Percentiles rank a stretch among this genome's conserved stretches.
These are phyloP conservation scores for Toxotes lorentzi DNA, from an alignment of 2,797 vertebrate species.

Conservation along the genomic window DNA sequence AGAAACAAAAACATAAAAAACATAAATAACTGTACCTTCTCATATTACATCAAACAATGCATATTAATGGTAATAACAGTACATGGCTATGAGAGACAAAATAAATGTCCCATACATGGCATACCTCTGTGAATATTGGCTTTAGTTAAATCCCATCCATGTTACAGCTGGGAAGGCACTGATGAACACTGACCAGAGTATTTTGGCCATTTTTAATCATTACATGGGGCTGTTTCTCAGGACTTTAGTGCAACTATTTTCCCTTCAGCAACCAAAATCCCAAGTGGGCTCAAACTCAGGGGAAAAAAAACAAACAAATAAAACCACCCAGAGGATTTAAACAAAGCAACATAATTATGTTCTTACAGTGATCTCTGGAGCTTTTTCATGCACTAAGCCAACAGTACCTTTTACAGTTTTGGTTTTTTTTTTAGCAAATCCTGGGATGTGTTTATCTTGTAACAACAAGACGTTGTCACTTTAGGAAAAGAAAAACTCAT, in stretches of 20 bases:
- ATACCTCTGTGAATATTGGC: conserved; percentile 52
- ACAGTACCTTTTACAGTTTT: conserved; percentile 17
- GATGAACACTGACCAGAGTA: conserved; percentile 62
- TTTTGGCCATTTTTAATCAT: conserved; percentile 58
- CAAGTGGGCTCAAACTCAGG: conserved; percentile 21
- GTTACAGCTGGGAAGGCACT: conserved; percentile 77
- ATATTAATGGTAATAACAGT: conserved; percentile 58
- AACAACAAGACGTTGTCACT: conserved; percentile 18
- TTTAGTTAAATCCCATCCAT: conserved; percentile 50
- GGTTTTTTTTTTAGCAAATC: conserved; percentile 21
- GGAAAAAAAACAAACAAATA: conserved; percentile 18
- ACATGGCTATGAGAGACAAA: conserved; percentile 53
- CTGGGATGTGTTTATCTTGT: conserved; percentile 3
- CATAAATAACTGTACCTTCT: conserved; percentile 41
- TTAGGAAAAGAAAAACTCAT: not conserved
- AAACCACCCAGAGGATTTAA: conserved; percentile 21
- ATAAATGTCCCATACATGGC: conserved; percentile 56
- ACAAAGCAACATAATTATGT: conserved; percentile 14
- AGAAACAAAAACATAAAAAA: conserved; percentile 19
- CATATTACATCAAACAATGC: conserved; percentile 47
- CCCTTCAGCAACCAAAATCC: conserved; percentile 46
- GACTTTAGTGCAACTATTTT: conserved; percentile 63
- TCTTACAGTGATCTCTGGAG: conserved; percentile 42
- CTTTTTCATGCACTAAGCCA: conserved; percentile 37
- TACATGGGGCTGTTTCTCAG: conserved; percentile 30